Evolutionary conservation across 2,113 vertebrate species (phyloP).

Genomic region (Osmerus mordax): DNA sequence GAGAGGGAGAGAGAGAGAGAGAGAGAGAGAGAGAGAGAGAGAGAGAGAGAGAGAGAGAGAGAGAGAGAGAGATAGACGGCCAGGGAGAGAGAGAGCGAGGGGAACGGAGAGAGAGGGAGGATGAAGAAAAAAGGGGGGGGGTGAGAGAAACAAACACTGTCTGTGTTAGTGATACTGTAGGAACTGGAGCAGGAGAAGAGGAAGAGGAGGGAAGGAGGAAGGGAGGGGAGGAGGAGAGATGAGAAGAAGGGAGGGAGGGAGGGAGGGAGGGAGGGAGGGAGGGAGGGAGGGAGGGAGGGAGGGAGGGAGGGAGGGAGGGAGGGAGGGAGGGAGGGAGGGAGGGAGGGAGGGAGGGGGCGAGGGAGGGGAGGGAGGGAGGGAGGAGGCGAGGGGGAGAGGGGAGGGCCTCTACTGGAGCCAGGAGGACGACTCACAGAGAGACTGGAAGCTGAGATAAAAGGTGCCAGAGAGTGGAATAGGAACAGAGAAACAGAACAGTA

Average conservation of each 20-base stretch:
- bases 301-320: background rate
- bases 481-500: background rate
- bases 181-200: slow-evolving; percentile 7
- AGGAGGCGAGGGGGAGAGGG: background rate
- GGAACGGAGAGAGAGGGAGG: slow-evolving; percentile 7
- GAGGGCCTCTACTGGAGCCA: too few species aligned
- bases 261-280: background rate
- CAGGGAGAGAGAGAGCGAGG: background rate
- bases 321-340: background rate
- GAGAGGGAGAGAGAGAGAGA: background rate
- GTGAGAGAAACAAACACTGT: too few species aligned
- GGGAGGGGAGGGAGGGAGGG: background rate
- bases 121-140: background rate
- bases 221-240: too few species aligned
- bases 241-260: slow-evolving; percentile 3
- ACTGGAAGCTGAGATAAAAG: background rate
- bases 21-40: too few species aligned
- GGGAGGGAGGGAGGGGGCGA: slow-evolving; percentile 5
- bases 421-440: background rate
- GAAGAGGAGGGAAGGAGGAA: too few species aligned
- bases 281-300: background rate
- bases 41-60: too few species aligned
- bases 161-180: too few species aligned
- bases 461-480: background rate
- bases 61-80: background rate